Evolutionary conservation across 2,888 invertebrate species (phyloP), one percentile per base, ranked within the genome.

Genomic region (Drosophila mercatorum): DNA sequence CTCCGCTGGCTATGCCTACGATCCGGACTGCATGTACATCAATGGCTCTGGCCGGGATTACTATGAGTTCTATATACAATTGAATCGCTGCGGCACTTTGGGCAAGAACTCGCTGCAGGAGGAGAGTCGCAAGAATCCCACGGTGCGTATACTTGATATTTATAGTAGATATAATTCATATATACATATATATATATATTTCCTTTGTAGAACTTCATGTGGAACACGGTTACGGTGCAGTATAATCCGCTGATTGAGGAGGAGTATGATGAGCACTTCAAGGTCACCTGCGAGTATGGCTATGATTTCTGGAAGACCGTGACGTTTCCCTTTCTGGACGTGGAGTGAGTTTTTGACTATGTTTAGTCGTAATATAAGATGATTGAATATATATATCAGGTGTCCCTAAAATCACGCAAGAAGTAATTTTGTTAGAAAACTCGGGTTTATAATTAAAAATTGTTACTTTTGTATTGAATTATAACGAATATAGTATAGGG

Each of bases 251-350:
- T 98, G 80, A 98, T 98, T 66, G 98, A 98, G 91, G 98, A 98
- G 91, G 98, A 98, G 92, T 95, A 96, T 93, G 98, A 98, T 92
- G 98, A 98, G 88, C 98, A 98, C 92, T 98, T 98, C 93, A 98
- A 98, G 93, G 98, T 98, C 58, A 98, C 98, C 49, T 98, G 98
- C 93, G 98, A 98, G 93, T 98, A 98, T 90, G 98, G 98, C 66
- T 98, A 98, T 91, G 98, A 98, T 93, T 98, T 98, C 93, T 98
- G 98, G 97, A 98, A 98, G 93, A 98, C 98, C 0, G 98, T 98
- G 44, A 98, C 98, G 0, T 98, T 98, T 93, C 98, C 98, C 1
- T 97, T 98, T 92, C 94, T 98, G 65, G 98, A 98, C 91, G 98
- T 98, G 64, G 98, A 98, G 98, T 98, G 93, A 96, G 97, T 95